Evolutionary conservation across 2,888 invertebrate genomes (phyloP).

Genomic region (Drosophila nigricruria): DNA sequence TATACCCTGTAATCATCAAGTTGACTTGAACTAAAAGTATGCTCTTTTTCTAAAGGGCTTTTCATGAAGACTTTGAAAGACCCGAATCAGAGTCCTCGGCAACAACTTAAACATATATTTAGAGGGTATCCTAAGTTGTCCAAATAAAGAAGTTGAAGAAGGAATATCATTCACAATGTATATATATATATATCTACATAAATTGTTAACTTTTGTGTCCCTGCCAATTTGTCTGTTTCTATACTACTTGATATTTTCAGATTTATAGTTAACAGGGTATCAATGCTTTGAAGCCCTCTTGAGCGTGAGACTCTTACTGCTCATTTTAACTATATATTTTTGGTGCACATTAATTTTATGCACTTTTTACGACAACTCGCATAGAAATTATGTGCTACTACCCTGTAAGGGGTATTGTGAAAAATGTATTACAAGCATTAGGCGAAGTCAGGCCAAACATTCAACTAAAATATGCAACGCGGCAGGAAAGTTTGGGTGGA

Average conservation of each 20-base stretch:
- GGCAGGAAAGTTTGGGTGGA: conserved; percentile 49
- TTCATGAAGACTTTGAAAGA: not conserved
- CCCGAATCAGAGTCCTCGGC: not conserved
- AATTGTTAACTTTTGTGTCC: not conserved
- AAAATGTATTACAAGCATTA: conserved; percentile 49
- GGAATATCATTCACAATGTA: not conserved
- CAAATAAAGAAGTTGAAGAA: not conserved
- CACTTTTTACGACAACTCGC: conserved; percentile 66
- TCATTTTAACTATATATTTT: conserved; percentile 44
- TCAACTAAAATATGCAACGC: conserved; percentile 74
- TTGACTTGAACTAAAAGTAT: not conserved
- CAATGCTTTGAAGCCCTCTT: conserved; percentile 12
- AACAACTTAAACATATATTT: not conserved
- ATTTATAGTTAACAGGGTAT: conserved; percentile 26
- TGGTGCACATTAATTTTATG: conserved; percentile 73
- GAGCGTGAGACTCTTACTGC: conserved; percentile 15
- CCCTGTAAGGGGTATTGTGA: conserved; percentile 53
- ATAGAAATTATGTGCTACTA: conserved; percentile 67
- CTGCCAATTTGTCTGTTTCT: not conserved
- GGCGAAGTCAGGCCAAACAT: conserved; percentile 41
- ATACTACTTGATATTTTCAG: not conserved
- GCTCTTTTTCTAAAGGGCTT: not conserved
- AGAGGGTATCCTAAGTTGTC: no score
- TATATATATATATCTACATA: not conserved
- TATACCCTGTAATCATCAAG: conserved; percentile 32